A percentile compares a stretch with the other conserved stretches of the same genome.
phyloP scores from a whole-genome alignment of 1,140 invertebrate species.

The Drosophila subobscura region DNA sequence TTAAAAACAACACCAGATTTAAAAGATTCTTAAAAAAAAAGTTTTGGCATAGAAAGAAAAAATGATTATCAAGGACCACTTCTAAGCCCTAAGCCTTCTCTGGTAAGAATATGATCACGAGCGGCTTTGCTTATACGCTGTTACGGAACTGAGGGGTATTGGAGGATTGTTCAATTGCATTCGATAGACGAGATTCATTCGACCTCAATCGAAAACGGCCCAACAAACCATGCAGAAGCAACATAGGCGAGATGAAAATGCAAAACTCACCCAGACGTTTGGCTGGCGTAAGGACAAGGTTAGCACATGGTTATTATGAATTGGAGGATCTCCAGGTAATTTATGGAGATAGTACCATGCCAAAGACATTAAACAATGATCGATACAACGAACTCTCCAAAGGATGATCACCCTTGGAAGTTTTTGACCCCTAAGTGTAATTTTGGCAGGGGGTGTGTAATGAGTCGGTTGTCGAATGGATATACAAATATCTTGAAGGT shows the following conservation, averaged over 20 bases:
- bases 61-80: no score
- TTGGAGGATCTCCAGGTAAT: constrained; percentile 14
- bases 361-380: constrained; percentile 11
- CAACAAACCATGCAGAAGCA: constrained; percentile 3
- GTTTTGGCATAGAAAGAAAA: no score
- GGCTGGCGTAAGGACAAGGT: neutral
- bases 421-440: no score
- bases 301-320: neutral
- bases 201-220: constrained; percentile 4
- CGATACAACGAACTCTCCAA: no score
- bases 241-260: constrained; percentile 2
- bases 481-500: no score
- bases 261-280: constrained; percentile 1
- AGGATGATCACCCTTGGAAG: no score
- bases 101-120: constrained; percentile 1
- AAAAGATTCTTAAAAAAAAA: no score
- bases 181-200: neutral
- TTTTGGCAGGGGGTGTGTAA: no score
- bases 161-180: neutral
- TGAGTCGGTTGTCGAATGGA: no score
- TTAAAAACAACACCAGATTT: no score
- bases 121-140: neutral
- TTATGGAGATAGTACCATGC: constrained; percentile 8
- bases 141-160: neutral
- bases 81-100: no score